A percentile compares a stretch with the other conserved stretches of the same genome.
Conservation (phyloP, 2,113 vertebrate genomes). For the Origma solitaria region DNA sequence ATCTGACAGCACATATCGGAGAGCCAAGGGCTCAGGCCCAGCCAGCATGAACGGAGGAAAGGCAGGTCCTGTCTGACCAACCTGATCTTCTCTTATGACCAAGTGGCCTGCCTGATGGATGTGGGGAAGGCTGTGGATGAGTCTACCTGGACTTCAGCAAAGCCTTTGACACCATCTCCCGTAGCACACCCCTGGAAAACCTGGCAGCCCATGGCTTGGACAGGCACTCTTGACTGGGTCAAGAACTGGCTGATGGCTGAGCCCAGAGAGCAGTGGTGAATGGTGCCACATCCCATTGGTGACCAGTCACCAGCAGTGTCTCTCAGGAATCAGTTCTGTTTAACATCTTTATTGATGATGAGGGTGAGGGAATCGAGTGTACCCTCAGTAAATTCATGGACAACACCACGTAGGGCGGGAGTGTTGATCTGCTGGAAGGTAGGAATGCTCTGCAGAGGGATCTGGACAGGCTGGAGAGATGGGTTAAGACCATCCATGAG, state of each 20-base stretch:
- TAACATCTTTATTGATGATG: background rate
- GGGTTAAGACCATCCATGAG: too few species aligned
- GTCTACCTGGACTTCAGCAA: background rate
- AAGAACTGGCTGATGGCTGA: fast-evolving
- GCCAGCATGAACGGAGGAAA: background rate
- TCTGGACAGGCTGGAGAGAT: background rate
- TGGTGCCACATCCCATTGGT: fast-evolving
- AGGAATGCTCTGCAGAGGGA: background rate
- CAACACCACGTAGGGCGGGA: background rate
- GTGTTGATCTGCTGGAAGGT: fast-evolving
- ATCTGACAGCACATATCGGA: background rate
- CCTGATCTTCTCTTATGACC: background rate
- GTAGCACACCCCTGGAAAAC: background rate
- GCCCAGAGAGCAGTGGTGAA: background rate
- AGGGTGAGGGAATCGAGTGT: fast-evolving
- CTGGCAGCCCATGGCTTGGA: background rate
- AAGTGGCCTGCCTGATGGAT: background rate
- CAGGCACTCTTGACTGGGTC: fast-evolving
- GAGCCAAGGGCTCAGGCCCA: background rate
- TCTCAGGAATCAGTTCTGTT: background rate
- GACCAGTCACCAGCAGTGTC: fast-evolving
- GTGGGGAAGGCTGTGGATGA: background rate
- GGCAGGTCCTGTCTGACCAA: background rate
- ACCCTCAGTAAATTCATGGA: background rate
- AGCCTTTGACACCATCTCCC: fast-evolving